A percentile compares a stretch with the other conserved stretches of the same genome.
Evolutionary conservation across 2,113 vertebrate genomes (phyloP).

Genomic region (Ellobius talpinus): DNA sequence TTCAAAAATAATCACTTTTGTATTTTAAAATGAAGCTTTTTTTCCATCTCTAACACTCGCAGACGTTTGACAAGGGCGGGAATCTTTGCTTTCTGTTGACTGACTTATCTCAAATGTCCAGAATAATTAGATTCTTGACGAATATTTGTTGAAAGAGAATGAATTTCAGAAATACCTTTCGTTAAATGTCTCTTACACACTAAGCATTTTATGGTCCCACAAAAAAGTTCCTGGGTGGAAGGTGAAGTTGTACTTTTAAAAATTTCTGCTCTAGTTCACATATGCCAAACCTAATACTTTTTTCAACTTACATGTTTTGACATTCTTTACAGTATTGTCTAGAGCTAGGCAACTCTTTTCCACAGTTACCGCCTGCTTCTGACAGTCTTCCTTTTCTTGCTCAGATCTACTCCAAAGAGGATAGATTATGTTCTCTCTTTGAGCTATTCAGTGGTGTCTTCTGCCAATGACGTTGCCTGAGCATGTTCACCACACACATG

Average conservation of each 20-base stretch:
- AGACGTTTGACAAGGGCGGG: neutral
- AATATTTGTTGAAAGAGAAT: conserved; percentile 19
- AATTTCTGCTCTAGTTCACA: neutral
- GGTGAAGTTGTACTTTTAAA: neutral
- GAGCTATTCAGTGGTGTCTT: neutral
- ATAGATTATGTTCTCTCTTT: neutral
- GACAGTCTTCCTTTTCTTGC: neutral
- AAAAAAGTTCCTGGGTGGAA: neutral
- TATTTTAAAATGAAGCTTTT: neutral
- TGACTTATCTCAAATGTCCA: neutral
- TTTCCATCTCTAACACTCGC: neutral
- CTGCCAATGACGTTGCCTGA: neutral
- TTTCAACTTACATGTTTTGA: neutral
- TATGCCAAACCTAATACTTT: neutral
- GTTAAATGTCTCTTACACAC: neutral
- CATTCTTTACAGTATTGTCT: neutral
- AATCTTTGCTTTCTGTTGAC: neutral
- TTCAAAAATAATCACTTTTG: neutral
- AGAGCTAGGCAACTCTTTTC: neutral
- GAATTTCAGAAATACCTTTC: neutral
- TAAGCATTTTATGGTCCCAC: neutral
- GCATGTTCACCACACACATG: fast-evolving
- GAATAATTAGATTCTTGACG: neutral
- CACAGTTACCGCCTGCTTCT: neutral
- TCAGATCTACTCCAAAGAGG: neutral